A percentile compares a stretch with the other conserved stretches of the same genome.
Conservation (phyloP, 2,797 vertebrate genomes). For the Phoxinus dragarum region DNA sequence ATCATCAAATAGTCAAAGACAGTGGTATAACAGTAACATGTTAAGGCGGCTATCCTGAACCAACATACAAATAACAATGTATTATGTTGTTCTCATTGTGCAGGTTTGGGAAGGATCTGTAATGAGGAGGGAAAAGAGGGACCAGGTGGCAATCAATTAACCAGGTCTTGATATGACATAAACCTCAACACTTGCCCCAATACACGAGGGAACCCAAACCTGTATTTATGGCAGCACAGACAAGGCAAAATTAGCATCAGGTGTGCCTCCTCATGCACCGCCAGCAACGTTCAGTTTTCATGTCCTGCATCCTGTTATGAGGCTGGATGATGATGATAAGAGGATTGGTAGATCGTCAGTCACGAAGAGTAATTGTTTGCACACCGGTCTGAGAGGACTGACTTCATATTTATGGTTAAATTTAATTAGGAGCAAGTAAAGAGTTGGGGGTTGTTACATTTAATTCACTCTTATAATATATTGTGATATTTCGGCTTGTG, state of each 20-base stretch:
- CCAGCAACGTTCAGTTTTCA: background rate
- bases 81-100: background rate
- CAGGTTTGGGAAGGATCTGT: background rate
- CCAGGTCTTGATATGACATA: background rate
- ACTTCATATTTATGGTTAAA: conserved; percentile 15
- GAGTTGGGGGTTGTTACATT: background rate
- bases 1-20: background rate
- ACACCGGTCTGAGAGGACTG: background rate
- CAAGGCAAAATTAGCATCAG: conserved; percentile 31
- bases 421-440: background rate
- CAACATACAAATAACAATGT: background rate
- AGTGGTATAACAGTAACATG: background rate
- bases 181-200: conserved; percentile 25
- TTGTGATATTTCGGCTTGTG: background rate
- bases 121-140: background rate
- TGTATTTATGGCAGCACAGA: background rate
- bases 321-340: conserved; percentile 25
- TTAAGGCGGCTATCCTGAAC: background rate
- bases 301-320: background rate
- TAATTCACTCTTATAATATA: background rate
- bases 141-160: conserved; percentile 35
- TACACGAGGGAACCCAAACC: conserved; percentile 21
- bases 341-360: background rate
- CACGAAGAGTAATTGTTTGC: conserved; percentile 29
- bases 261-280: conserved; percentile 30